Percentiles rank a stretch among this genome's conserved stretches.
Conservation (phyloP, 2,113 vertebrate species). For the Brienomyrus brachyistius region DNA sequence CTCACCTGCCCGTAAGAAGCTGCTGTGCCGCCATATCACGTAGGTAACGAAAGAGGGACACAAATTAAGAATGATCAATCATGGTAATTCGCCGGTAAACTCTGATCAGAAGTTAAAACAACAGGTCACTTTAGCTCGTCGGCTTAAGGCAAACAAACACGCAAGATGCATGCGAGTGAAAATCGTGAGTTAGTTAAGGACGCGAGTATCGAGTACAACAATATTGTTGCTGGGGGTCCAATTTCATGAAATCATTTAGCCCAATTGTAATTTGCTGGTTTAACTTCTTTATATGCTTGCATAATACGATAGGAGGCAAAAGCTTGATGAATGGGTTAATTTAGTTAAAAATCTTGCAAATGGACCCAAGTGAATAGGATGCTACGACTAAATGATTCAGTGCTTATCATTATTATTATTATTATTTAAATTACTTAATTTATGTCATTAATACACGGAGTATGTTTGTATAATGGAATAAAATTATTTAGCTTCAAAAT, state of each 20-base stretch:
- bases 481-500: background rate
- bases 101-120: slow-evolving; percentile 9
- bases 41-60: background rate
- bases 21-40: background rate
- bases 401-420: background rate
- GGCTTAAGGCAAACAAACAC: background rate
- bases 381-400: background rate
- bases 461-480: background rate
- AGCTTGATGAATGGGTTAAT: background rate
- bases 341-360: background rate
- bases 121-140: background rate
- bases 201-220: background rate
- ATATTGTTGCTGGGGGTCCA: background rate
- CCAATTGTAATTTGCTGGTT: background rate
- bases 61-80: background rate
- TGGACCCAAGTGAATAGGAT: background rate
- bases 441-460: background rate
- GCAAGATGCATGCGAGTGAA: background rate
- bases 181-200: background rate
- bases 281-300: background rate
- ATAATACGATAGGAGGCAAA: background rate
- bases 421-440: background rate
- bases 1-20: background rate
- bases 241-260: background rate
- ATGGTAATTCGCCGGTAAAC: slow-evolving; percentile 5